phyloP scores from a whole-genome alignment of 2,888 invertebrate genomes.

The Horisme vitalbata region DNA sequence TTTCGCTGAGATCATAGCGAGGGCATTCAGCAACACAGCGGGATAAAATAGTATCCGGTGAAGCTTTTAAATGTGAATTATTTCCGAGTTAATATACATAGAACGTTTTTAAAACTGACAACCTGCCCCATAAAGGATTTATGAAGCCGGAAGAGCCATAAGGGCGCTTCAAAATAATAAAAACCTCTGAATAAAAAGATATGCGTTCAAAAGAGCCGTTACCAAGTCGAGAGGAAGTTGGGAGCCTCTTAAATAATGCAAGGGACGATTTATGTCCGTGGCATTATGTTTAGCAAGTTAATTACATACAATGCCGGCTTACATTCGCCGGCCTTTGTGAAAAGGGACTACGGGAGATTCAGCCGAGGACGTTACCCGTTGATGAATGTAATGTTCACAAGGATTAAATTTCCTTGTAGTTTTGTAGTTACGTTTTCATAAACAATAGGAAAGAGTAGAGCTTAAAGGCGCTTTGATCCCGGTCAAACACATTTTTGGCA shows the following conservation, averaged over 20 bases:
- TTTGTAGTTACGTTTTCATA: not conserved
- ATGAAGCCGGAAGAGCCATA: conserved; percentile 28
- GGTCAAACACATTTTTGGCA: no score
- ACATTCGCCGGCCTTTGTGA: conserved; percentile 14
- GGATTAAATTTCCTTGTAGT: conserved; percentile 9
- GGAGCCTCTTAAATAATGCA: conserved; percentile 33
- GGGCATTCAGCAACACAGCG: no score
- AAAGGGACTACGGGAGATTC: conserved; percentile 31
- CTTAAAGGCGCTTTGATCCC: no score
- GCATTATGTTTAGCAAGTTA: conserved; percentile 32
- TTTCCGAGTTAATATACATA: not conserved
- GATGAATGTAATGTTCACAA: conserved; percentile 11
- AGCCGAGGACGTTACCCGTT: conserved; percentile 27
- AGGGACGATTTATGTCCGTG: conserved; percentile 33
- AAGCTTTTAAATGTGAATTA: not conserved
- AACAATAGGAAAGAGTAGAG: no score
- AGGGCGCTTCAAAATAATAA: conserved; percentile 32
- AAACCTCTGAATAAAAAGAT: conserved; percentile 32
- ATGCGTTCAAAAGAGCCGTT: conserved; percentile 31
- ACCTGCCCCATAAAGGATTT: conserved; percentile 25
- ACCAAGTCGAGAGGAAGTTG: conserved; percentile 30
- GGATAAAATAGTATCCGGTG: not conserved
- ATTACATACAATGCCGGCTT: conserved; percentile 28
- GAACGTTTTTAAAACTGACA: conserved; percentile 4
- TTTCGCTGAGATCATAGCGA: no score